Evolutionary conservation across 2,797 vertebrate species (phyloP), one percentile per base, ranked within the genome.

Genomic region (Melanotaenia parkinsoni): DNA sequence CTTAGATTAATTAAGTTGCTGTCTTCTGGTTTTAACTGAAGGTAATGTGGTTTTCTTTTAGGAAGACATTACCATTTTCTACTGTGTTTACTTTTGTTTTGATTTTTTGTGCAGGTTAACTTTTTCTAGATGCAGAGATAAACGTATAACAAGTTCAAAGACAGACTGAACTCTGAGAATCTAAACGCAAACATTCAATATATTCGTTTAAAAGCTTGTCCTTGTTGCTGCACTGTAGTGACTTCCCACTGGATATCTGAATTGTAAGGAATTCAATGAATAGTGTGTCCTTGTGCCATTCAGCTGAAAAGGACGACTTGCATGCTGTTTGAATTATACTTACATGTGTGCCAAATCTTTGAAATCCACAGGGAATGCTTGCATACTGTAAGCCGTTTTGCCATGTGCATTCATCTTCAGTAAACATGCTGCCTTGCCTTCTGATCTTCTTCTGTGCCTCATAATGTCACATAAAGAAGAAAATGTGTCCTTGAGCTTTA

Each of bases 131-230:
- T 63, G 63, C 73, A 74, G 76, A 77, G 78, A 70, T 64, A 43
- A 77, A 73, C 82, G 65, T 86, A 84, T 79, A 88, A 58, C 60
- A 43, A 74, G 77, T 84, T 86, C 76, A 84, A 63, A 84, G 67
- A 50, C 53, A 5, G 47, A 59, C 24, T 64, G 53, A 86, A 75
- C 71, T 89, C 79, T 13, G 70, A 70, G 66, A 66, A 67, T 77
- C 83, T 56, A 74, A 81, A 72, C 80, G 76, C 22, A 54, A 54
- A 54, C 22, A 13, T 22, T 50, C 8, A 22, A 50, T 11, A 54
- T 3, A 53, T 12, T 2, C 1, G 26, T 54, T 14, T 5, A 13
- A 54, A 26, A 28, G 51, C 51, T 28, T 26, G 22, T 4, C 12
- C 30, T 7, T 8, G 56, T 50, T 66, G 67, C 70, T 79, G 63